These are phyloP conservation scores for Abrostola triplasia DNA, from an alignment of 2,888 invertebrate species.

Conservation along the genomic window DNA sequence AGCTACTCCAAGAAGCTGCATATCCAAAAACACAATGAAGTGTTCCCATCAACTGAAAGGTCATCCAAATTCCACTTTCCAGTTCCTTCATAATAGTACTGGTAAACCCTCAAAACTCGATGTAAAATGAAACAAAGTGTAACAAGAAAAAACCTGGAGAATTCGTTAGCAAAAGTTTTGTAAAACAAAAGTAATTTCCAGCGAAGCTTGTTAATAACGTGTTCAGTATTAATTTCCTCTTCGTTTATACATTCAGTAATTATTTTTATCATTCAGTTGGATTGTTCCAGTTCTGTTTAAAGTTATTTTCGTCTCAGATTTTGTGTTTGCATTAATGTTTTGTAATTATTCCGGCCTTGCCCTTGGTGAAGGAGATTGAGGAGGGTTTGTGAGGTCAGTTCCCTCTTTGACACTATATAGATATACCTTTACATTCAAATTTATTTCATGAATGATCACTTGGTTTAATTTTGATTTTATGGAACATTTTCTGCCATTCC, in stretches of 20 bases:
- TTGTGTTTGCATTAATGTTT: neutral
- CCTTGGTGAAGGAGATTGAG: too few species aligned
- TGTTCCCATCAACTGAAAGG: too few species aligned
- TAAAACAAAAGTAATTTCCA: conserved; percentile 57
- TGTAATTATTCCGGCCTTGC: neutral
- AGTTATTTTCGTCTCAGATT: conserved; percentile 1
- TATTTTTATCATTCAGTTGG: conserved; percentile 8
- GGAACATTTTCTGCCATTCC: too few species aligned
- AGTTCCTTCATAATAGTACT: conserved; percentile 38
- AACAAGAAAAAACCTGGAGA: conserved; percentile 50
- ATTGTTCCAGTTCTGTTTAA: conserved; percentile 5
- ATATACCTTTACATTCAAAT: too few species aligned
- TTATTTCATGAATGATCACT: too few species aligned
- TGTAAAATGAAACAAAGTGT: conserved; percentile 46
- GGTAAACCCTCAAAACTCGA: conserved; percentile 23
- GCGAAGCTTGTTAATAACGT: conserved; percentile 44
- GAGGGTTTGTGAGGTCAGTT: too few species aligned
- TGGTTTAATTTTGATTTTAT: too few species aligned
- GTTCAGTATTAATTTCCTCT: conserved; percentile 51
- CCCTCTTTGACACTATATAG: too few species aligned
- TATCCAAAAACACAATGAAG: too few species aligned
- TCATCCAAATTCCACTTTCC: neutral
- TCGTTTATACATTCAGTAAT: conserved; percentile 33
- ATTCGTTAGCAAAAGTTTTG: conserved; percentile 48
- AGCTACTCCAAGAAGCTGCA: neutral